phyloP scores from a whole-genome alignment of 2,113 vertebrate genomes.

The Pithys albifrons region DNA sequence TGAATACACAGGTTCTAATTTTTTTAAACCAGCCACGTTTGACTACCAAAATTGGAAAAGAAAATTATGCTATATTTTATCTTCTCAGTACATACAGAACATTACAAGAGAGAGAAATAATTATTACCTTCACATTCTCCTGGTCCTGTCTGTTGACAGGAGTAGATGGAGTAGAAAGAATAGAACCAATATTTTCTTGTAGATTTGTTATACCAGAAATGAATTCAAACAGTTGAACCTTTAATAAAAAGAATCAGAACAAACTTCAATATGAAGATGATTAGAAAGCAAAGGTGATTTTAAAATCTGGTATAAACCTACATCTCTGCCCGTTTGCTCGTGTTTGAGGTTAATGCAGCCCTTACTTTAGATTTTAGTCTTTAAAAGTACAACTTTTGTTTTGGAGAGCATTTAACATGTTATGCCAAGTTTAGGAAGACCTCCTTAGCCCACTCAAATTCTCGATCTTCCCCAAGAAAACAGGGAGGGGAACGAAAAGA shows the following conservation, averaged over 20 bases:
- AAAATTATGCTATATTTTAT: not conserved
- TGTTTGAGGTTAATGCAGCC: not conserved
- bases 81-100: not conserved
- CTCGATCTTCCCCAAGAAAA: not conserved
- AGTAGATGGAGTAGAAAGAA: slow-evolving; percentile 54
- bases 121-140: slow-evolving; percentile 69
- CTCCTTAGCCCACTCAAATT: not conserved
- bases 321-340: not conserved
- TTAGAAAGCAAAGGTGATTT: not conserved
- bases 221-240: slow-evolving; percentile 87
- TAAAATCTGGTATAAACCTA: not conserved
- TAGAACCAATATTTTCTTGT: slow-evolving; percentile 12
- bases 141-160: slow-evolving; percentile 45
- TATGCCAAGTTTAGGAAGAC: not conserved
- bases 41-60: not conserved
- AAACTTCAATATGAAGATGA: not conserved
- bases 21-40: not conserved
- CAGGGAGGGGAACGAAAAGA: not conserved
- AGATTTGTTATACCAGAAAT: slow-evolving; percentile 68
- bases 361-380: not conserved
- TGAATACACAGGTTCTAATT: not conserved
- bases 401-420: not conserved
- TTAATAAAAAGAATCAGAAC: not conserved
- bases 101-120: not conserved
- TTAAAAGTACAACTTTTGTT: not conserved